phyloP scores from a whole-genome alignment of 1,140 invertebrate genomes.

The Brachionus angularis region DNA sequence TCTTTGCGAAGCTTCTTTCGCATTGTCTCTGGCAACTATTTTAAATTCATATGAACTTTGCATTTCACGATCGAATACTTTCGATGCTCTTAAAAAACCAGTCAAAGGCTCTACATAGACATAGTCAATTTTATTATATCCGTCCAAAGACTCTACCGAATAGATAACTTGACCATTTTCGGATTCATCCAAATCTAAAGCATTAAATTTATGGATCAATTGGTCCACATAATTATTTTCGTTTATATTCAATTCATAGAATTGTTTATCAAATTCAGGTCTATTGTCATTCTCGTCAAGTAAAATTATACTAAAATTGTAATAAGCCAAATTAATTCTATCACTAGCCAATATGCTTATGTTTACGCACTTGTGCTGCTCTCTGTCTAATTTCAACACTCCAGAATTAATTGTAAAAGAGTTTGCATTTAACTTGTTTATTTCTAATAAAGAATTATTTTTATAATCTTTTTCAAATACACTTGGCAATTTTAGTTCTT shows the following conservation, averaged over 20 bases:
- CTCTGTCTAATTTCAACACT: background rate
- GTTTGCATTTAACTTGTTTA: conserved; percentile 3
- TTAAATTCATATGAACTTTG: background rate
- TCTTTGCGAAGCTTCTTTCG: background rate
- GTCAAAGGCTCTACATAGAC: conserved; percentile 20
- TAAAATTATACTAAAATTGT: background rate
- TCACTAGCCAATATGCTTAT: background rate
- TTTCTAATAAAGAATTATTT: background rate
- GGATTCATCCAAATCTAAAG: background rate
- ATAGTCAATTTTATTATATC: conserved; percentile 2
- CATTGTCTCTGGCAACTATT: background rate
- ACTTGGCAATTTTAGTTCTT: background rate
- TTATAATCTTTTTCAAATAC: background rate
- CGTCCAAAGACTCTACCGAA: background rate
- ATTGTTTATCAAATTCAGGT: background rate
- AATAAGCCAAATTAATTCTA: background rate
- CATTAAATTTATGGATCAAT: conserved; percentile 35
- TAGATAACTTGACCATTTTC: conserved; percentile 6
- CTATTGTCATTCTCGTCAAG: conserved; percentile 25
- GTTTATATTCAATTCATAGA: background rate
- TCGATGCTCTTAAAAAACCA: background rate
- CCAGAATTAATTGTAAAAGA: conserved; percentile 1
- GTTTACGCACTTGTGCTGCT: background rate
- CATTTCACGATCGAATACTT: conserved; percentile 26
- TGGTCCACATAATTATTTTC: conserved; percentile 34